Percentiles rank a stretch among this genome's conserved stretches.
Evolutionary conservation across 2,888 invertebrate genomes (phyloP).

Genomic region (Sphaerophoria taeniata): DNA sequence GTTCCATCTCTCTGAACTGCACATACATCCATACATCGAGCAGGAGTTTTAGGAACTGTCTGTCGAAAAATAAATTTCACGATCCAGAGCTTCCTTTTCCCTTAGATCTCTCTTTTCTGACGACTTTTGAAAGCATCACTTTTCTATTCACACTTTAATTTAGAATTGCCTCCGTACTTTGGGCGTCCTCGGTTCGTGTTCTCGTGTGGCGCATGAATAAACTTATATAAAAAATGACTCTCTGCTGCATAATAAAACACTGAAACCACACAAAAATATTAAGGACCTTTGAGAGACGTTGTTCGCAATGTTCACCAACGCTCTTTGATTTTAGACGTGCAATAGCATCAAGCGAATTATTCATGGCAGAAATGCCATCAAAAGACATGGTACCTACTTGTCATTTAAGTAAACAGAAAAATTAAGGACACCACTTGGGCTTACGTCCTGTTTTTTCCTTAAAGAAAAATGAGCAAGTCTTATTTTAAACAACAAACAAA

Average conservation of each 20-base stretch:
- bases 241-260: constrained; percentile 21
- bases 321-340: neutral
- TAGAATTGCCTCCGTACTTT: neutral
- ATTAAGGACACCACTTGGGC: neutral
- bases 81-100: too few species aligned
- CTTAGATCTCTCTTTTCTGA: too few species aligned
- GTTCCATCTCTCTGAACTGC: too few species aligned
- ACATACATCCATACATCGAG: too few species aligned
- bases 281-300: neutral
- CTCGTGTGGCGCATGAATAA: neutral
- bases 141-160: too few species aligned
- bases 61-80: too few species aligned
- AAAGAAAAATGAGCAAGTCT: too few species aligned
- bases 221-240: neutral
- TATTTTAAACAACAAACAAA: neutral
- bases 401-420: neutral
- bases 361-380: constrained; percentile 19
- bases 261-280: constrained; percentile 4
- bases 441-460: too few species aligned
- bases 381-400: neutral
- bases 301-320: neutral
- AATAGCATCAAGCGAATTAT: constrained; percentile 3
- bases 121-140: too few species aligned
- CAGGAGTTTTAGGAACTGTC: too few species aligned
- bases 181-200: constrained; percentile 7